Base-by-base conservation (phyloP, 2,113 vertebrate genomes). In the Leptosomus discolor region DNA sequence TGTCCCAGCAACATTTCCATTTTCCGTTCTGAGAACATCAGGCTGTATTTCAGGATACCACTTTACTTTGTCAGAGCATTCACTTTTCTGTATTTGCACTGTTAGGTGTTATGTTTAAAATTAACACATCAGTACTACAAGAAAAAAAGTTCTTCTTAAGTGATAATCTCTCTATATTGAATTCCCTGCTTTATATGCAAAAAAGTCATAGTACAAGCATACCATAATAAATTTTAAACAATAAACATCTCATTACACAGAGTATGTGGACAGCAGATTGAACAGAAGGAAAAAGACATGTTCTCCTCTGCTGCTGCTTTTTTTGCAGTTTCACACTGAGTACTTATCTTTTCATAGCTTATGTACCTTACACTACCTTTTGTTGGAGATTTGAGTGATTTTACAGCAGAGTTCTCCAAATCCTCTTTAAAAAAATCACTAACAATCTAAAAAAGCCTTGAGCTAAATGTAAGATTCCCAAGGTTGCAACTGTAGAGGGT, bases 361-460 rank as follows among this genome's bases (percentile, higher is more conserved):
- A 45, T 10, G 6, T 26, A 30, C 22, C 13, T 48, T 43, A 12
- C 32, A 12, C 12, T 76, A 43, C 10, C 11, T 56, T 18, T 88
- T 64, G 4, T 18, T 69, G 5, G 11, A 9, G 14, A 71, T 57
- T 34, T 5, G 12, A 64, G 17, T 17, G 20, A 57, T 69, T 87
- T 46, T 27, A 64, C 30, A 64, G 10, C 0, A 15, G 5, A 69
- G 8, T 56, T 69, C 32, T 88, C 41, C 14, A 71, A 71, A 29
- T 18, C 16, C 1, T 39, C 15, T 75, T 58, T 12, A 0, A 41
- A 51, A 46, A 37, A 3, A n/a, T n/a, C 11, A 9, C 2, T 36
- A 14, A 37, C 67, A 90, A 63, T 12, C 20, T 30, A 51, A 11
- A 89, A 60, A 18, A 27, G 1, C 24, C 9, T 23, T 27, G 29